Evolutionary conservation across 2,113 vertebrate species (phyloP), one percentile per base, ranked within the genome.

Genomic region (Hassar affinis): DNA sequence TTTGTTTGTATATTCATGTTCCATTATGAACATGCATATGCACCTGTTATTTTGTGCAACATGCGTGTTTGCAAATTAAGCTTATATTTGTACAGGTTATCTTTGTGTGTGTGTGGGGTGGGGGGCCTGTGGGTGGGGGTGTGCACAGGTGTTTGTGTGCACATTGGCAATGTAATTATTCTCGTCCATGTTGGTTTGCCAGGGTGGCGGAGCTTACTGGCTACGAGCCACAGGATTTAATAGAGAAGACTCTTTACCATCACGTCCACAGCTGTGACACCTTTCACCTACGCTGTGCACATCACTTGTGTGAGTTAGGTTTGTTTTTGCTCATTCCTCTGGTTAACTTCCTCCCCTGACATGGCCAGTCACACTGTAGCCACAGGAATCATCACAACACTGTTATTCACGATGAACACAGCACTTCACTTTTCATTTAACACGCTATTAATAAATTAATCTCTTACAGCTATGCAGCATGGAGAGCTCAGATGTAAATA

Each of bases 161-260:
- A 71, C 83, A 75, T 81, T 72, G 69, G 66, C 72, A 71, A 15
- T 68, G 47, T 82, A 83, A 78, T 79, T 82, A 80, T 82, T 84
- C 68, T 75, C n/a, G 38, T 82, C n/a, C 49, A 25, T 89, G 85
- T 86, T 76, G 86, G 85, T 88, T 83, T 47, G 68, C 18, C 92
- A 99, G 98, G 92, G 98, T 99, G 88, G 96, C 97, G 2, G 98
- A 99, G 87, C 92, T 99, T 90, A 99, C 98, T 0, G 98, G 98
- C n/a, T 99, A 97, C 0, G 97, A 99, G 91, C 98, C 98, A 78
- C 98, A 99, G 94, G 98, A 99, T 92, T 91, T 99, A 82, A 99
- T 99, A 49, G 98, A 99, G 93, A 99, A 99, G 95, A 99, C 98
- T 1, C 94, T 99, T 62, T 99, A 99, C 85, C 97, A 99, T 84